Evolutionary conservation across 2,797 vertebrate species (phyloP).

Genomic region (Morelia viridis): DNA sequence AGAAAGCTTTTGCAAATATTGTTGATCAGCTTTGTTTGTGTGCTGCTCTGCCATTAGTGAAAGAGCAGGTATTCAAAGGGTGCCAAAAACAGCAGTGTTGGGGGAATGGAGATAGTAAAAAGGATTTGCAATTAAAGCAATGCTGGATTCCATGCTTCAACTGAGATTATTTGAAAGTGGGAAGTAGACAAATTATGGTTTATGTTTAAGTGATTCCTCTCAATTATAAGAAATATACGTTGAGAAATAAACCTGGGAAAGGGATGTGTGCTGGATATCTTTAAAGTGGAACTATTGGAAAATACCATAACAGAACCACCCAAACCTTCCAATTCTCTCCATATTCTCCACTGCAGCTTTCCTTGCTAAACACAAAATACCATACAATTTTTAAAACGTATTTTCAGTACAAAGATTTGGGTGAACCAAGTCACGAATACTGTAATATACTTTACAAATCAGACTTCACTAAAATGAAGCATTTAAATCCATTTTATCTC

Average conservation of each 20-base stretch:
- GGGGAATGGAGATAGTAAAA: not conserved
- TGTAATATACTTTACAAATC: constrained; percentile 71
- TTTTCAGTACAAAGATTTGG: constrained; percentile 63
- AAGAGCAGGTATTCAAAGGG: constrained; percentile 57
- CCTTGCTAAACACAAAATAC: constrained; percentile 68
- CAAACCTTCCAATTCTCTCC: constrained; percentile 61
- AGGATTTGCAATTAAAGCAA: constrained; percentile 32
- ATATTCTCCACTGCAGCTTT: constrained; percentile 62
- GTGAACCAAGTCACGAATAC: constrained; percentile 69
- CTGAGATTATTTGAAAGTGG: constrained; percentile 54
- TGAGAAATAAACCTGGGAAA: constrained; percentile 57
- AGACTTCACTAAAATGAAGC: constrained; percentile 59
- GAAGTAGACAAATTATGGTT: constrained; percentile 51
- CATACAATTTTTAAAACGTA: constrained; percentile 60
- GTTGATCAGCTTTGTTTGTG: constrained; percentile 60
- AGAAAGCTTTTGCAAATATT: constrained; percentile 57
- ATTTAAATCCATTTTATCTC: constrained; percentile 64
- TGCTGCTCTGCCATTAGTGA: constrained; percentile 57
- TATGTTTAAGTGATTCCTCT: constrained; percentile 49
- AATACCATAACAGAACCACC: constrained; percentile 58
- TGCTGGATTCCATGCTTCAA: constrained; percentile 52
- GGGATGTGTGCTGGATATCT: constrained; percentile 48
- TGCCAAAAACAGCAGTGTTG: constrained; percentile 39
- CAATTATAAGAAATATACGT: constrained; percentile 52
- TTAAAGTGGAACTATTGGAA: constrained; percentile 65